Evolutionary conservation across 2,113 vertebrate species (phyloP).

Genomic region (Calypte anna): DNA sequence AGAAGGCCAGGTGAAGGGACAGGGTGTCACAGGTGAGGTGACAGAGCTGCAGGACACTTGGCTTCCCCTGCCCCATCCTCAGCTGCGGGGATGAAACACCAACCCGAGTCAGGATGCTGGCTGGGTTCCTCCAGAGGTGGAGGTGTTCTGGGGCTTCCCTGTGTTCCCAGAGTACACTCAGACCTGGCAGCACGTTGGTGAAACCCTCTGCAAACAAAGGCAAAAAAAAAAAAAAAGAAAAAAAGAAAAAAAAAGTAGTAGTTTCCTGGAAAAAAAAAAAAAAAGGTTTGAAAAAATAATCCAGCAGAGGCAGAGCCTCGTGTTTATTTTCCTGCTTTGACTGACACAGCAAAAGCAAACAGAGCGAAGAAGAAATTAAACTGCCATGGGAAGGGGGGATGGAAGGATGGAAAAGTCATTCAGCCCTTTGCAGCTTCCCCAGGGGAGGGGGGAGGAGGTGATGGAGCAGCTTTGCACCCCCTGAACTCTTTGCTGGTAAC

Average conservation of each 20-base stretch:
- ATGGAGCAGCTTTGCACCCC: not conserved
- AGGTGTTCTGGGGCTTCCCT: not conserved
- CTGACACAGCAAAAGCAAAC: conserved; percentile 62
- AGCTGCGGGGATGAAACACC: rapidly evolving
- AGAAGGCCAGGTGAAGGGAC: rapidly evolving
- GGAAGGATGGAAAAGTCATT: not conserved
- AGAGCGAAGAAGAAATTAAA: conserved; percentile 16
- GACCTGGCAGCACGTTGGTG: not conserved
- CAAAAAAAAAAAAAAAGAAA: conserved; percentile 3
- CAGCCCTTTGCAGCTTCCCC: not conserved
- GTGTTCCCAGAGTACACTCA: not conserved
- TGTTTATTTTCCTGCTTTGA: conserved; percentile 70
- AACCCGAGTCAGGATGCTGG: rapidly evolving
- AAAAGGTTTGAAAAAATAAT: conserved; percentile 42
- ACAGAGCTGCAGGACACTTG: not conserved
- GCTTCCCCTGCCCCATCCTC: not conserved
- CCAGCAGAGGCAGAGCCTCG: not conserved
- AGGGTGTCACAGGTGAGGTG: rapidly evolving
- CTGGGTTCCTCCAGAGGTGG: rapidly evolving
- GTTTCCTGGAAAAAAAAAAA: conserved; percentile 19
- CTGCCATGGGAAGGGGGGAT: conserved; percentile 10
- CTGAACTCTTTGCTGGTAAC: conserved; percentile 15
- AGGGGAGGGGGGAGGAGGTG: not conserved
- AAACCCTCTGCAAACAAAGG: conserved; percentile 36
- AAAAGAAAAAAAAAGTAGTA: not conserved